These are phyloP conservation scores for Metallyticus violacea DNA, from an alignment of 2,888 invertebrate species.

Conservation along the genomic window DNA sequence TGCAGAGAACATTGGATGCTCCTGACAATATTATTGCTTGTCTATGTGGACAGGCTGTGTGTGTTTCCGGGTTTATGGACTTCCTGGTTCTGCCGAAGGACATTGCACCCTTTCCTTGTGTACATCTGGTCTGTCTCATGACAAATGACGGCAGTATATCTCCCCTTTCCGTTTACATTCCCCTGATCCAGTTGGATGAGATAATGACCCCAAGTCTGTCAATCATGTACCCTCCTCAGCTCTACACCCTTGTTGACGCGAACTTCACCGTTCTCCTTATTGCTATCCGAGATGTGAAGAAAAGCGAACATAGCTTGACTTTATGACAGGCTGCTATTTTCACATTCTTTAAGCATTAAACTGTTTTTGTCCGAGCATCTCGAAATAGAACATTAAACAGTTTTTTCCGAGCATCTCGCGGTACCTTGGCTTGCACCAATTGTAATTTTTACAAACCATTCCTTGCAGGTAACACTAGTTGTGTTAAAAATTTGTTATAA, in stretches of 20 bases:
- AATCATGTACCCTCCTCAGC: not conserved
- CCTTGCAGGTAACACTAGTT: too few relatives aligned
- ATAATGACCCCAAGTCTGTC: constrained; percentile 6
- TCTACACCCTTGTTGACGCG: not conserved
- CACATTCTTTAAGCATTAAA: too few relatives aligned
- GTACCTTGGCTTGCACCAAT: too few relatives aligned
- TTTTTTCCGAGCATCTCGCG: too few relatives aligned
- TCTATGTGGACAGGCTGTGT: not conserved
- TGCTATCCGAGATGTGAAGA: too few relatives aligned
- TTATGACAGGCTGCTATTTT: too few relatives aligned
- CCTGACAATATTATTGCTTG: not conserved
- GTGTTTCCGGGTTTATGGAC: not conserved
- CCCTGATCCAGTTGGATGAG: not conserved
- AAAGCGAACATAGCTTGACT: too few relatives aligned
- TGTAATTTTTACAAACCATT: too few relatives aligned
- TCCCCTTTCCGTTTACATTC: not conserved
- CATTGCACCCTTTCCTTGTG: not conserved
- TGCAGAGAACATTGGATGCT: not conserved
- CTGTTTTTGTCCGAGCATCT: too few relatives aligned
- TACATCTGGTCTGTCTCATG: not conserved
- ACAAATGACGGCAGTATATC: not conserved
- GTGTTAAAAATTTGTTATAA: too few relatives aligned
- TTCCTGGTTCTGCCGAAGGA: not conserved
- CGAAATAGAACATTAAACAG: too few relatives aligned
- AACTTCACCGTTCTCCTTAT: not conserved